These are phyloP conservation scores for Aquatica leii DNA, from an alignment of 2,888 invertebrate genomes.

Conservation along the genomic window DNA sequence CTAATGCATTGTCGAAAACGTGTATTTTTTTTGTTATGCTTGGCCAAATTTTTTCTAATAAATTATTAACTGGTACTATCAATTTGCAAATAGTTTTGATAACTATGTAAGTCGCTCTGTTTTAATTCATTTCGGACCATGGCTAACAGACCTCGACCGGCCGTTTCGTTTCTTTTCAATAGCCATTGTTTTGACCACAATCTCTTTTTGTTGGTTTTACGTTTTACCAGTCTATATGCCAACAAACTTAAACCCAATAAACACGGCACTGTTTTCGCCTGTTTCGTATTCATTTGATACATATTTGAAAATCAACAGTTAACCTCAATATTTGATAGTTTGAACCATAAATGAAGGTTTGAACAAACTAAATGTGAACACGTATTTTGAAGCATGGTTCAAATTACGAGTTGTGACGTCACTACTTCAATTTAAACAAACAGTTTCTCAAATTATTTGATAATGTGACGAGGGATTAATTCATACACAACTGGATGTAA, in stretches of 20 bases:
- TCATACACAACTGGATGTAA: too few species aligned
- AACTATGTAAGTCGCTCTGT: background rate
- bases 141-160: slow-evolving; percentile 3
- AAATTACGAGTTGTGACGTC: slow-evolving; percentile 4
- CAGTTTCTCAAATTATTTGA: too few species aligned
- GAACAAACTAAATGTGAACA: slow-evolving; percentile 7
- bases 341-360: too few species aligned
- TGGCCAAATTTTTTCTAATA: background rate
- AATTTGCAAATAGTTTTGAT: too few species aligned
- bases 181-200: slow-evolving; percentile 5
- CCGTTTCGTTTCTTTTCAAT: background rate
- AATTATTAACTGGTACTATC: too few species aligned
- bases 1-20: slow-evolving; percentile 1
- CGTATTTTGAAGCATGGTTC: background rate
- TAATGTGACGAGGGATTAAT: too few species aligned
- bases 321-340: background rate
- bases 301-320: too few species aligned
- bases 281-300: too few species aligned
- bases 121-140: background rate
- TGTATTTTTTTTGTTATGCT: slow-evolving; percentile 2
- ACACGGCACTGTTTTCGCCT: too few species aligned
- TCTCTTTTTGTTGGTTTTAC: slow-evolving; percentile 2
- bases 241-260: too few species aligned
- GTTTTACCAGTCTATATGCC: too few species aligned
- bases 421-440: background rate